Evolutionary conservation across 92 coral and sea anemone genomes (phyloP).

Genomic region (Palythoa grandis): DNA sequence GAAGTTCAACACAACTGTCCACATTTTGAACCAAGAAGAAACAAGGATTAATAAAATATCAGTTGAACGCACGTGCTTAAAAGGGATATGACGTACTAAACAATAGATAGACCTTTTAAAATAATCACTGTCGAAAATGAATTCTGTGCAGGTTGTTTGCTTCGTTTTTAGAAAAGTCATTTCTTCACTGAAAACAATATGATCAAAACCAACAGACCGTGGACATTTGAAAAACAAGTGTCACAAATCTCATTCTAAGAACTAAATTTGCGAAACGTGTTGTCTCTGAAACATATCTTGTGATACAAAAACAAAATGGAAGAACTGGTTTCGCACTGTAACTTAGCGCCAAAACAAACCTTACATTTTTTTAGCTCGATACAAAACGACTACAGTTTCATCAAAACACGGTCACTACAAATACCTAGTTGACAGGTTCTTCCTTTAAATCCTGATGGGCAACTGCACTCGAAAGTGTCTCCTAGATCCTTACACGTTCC

Average conservation of each 20-base stretch:
- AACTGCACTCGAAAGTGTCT: slow-evolving; percentile 68
- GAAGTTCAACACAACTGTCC: neutral
- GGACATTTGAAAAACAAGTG: slow-evolving; percentile 67
- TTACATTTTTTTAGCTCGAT: neutral
- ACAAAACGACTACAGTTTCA: slow-evolving; percentile 16
- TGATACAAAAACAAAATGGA: neutral
- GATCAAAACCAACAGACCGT: slow-evolving; percentile 49
- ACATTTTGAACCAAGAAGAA: no score
- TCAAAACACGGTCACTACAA: slow-evolving; percentile 23
- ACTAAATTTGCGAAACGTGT: no score
- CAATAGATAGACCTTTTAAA: neutral
- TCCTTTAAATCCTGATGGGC: slow-evolving; percentile 80
- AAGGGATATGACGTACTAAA: neutral
- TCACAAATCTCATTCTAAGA: no score
- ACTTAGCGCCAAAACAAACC: neutral
- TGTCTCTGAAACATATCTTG: no score
- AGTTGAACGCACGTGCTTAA: slow-evolving; percentile 19
- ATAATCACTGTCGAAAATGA: neutral
- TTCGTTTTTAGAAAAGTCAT: neutral
- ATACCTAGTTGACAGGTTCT: slow-evolving; percentile 86
- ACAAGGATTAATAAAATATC: neutral
- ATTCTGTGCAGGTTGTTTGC: neutral
- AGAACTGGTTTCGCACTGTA: neutral
- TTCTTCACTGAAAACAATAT: slow-evolving; percentile 32
- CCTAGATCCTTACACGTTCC: slow-evolving; percentile 75